Conservation (phyloP, 2,888 invertebrate species). For the Prostheceraeus crozeri region DNA sequence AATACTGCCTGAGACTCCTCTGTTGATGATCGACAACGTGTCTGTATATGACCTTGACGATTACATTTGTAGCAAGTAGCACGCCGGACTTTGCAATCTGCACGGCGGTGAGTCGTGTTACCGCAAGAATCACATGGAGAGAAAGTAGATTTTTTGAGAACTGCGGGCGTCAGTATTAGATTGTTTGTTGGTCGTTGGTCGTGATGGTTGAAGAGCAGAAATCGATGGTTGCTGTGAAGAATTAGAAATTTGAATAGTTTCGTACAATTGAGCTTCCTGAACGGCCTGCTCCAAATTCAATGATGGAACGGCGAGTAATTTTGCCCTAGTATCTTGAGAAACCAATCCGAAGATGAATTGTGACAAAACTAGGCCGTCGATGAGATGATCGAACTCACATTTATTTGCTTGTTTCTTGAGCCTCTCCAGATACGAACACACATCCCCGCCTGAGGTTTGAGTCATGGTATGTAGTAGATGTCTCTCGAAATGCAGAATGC, state of each 20-base stretch:
- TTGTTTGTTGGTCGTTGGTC: no score
- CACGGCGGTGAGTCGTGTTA: not conserved
- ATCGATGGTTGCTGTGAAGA: slow-evolving; percentile 3
- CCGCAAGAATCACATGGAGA: no score
- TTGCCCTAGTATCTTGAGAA: not conserved
- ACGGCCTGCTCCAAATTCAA: slow-evolving; percentile 2
- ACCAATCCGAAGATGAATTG: slow-evolving; percentile 9
- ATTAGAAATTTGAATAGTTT: slow-evolving; percentile 14
- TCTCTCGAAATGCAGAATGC: slow-evolving; percentile 4
- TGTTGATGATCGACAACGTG: not conserved
- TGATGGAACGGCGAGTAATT: not conserved
- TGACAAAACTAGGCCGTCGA: not conserved
- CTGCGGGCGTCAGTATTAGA: no score
- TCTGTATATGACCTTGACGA: not conserved
- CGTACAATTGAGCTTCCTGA: slow-evolving; percentile 8
- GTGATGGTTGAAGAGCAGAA: no score
- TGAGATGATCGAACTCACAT: not conserved
- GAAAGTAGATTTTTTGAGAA: no score
- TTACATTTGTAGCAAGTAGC: slow-evolving; percentile 16
- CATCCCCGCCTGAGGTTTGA: not conserved
- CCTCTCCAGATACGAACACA: not conserved
- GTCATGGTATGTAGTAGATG: slow-evolving; percentile 2
- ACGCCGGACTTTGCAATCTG: slow-evolving; percentile 18
- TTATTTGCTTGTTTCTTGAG: slow-evolving; percentile 7
- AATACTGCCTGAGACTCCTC: no score